Percentiles rank a stretch among this genome's conserved stretches.
Evolutionary conservation across 2,113 vertebrate genomes (phyloP).

Genomic region (Platanista minor): DNA sequence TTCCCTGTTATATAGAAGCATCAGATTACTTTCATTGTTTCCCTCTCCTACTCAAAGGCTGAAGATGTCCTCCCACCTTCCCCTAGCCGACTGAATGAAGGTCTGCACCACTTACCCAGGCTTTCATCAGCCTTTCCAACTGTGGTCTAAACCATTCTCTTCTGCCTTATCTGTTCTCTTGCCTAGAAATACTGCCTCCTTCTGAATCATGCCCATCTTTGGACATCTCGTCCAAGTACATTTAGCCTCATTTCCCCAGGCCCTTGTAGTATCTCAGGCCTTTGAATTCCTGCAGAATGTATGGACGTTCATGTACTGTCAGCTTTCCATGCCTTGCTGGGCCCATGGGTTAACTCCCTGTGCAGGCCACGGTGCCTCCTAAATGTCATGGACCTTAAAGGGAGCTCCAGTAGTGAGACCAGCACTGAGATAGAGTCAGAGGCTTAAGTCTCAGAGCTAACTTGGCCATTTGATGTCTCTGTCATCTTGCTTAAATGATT

Average conservation of each 20-base stretch:
- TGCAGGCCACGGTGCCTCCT: background rate
- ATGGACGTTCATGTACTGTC: background rate
- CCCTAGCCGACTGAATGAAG: background rate
- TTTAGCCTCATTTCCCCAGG: background rate
- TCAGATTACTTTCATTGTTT: background rate
- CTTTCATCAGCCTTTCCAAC: background rate
- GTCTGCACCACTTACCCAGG: background rate
- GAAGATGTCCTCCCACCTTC: background rate
- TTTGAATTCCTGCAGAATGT: background rate
- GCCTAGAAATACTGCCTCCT: background rate
- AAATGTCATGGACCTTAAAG: background rate
- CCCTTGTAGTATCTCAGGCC: background rate
- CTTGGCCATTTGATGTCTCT: background rate
- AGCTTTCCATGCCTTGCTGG: background rate
- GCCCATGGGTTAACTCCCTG: background rate
- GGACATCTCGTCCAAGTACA: background rate
- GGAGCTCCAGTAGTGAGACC: background rate
- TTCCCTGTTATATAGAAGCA: background rate
- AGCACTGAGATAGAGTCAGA: background rate
- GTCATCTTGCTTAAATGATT: background rate
- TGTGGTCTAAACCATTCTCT: background rate
- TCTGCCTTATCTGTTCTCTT: background rate
- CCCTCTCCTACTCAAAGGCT: background rate
- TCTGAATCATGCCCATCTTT: background rate
- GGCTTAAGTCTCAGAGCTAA: background rate